phyloP scores from a whole-genome alignment of 2,113 vertebrate genomes.

The Xerus inauris region DNA sequence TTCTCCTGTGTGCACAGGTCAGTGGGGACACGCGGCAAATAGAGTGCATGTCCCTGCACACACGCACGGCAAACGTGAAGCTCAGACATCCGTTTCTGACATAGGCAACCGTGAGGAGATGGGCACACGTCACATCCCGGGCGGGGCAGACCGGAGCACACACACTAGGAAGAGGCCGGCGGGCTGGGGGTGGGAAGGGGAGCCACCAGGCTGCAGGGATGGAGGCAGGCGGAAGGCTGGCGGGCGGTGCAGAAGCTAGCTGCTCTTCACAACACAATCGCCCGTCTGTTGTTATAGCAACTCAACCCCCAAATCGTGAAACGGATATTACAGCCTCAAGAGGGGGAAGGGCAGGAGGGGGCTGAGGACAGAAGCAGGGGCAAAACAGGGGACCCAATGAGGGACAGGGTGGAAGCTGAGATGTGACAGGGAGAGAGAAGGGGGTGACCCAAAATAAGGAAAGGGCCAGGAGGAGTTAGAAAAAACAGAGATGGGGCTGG shows the following conservation, averaged over 20 bases:
- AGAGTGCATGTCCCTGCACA: neutral
- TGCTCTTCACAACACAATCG: constrained; percentile 82
- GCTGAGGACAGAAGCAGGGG: constrained; percentile 30
- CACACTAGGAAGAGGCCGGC: neutral
- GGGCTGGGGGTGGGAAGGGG: neutral
- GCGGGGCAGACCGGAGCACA: neutral
- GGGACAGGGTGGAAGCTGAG: neutral
- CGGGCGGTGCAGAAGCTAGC: constrained; percentile 46
- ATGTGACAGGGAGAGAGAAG: neutral
- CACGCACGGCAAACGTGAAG: neutral
- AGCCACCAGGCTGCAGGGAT: constrained; percentile 55
- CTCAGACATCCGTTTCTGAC: constrained; percentile 2
- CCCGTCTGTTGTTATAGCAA: constrained; percentile 83
- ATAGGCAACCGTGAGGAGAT: neutral
- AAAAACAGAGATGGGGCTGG: neutral
- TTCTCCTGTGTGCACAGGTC: neutral
- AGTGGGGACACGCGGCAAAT: neutral
- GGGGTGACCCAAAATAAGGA: neutral
- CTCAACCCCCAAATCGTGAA: constrained; percentile 83
- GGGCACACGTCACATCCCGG: neutral
- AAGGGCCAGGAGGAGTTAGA: neutral
- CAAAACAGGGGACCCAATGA: neutral
- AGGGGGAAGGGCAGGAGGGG: constrained; percentile 66
- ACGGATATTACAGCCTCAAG: constrained; percentile 81
- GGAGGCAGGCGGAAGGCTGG: constrained; percentile 58